Evolutionary conservation across 2,797 vertebrate genomes (phyloP), one percentile per base, ranked within the genome.

Genomic region (Bovichtus variegatus): DNA sequence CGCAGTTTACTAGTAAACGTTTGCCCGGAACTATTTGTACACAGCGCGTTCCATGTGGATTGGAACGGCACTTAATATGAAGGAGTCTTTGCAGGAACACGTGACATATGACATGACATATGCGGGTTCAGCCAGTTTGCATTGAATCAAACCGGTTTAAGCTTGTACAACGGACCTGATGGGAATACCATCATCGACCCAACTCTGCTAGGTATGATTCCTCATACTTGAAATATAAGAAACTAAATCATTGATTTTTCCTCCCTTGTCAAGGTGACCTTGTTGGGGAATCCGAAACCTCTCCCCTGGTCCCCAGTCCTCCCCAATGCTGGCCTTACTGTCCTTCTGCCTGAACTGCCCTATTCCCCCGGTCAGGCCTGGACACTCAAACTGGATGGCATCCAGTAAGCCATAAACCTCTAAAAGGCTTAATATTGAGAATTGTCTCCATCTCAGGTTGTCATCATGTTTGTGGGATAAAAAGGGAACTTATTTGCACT

Each of bases 371-470:
- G 91, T 0, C 84, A 92, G 1, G 97, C 94, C 53, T 99, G 98
- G 97, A 93, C 93, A 0, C 44, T 98, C 55, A 97, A 87, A 88
- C 92, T 99, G 18, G 90, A 95, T 0, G 90, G 84, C 0, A 94
- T 98, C 84, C 54, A 86, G 6, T 97, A 90, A 81, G 44, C 23
- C 44, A 71, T 36, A 27, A 59, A 76, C 15, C 23, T 49, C 31
- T 25, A 7, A 12, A 15, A 18, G 19, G 27, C 1, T 62, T 13
- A 63, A 60, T 46, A 12, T 78, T 50, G 1, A 34, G 23, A 55
- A 71, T 27, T 9, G n/a, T 6, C 9, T 25, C 31, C 7, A 16
- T 62, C 57, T 82, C 82, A 79, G 77, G 76, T 62, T 84, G 47
- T 53, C 8, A 68, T 61, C 34, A 40, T 44, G 7, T 23, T 61